Evolutionary conservation across 2,888 invertebrate species (phyloP), one percentile per base, ranked within the genome.

Genomic region (Nomada fucata): DNA sequence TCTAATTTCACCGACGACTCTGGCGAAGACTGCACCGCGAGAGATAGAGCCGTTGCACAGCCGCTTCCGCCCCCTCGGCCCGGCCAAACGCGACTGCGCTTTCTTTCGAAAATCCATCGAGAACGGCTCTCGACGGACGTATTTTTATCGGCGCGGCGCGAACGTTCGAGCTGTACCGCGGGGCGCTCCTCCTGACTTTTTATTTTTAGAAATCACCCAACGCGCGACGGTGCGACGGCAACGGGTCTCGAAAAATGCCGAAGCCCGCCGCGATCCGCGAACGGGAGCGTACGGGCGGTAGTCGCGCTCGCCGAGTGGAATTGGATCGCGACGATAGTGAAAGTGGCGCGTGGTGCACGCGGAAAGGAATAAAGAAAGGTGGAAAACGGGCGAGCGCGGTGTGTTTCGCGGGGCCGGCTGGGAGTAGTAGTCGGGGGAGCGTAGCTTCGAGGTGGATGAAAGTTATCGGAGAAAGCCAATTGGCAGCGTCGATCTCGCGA

Each of bases 381-480:
- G 90, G 88, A 91, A 91, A 91, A 91, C 88, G 89, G 89, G 84
- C 64, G 75, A 52, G 44, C 70, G 53, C 72, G 57, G 11, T 23
- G 2, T 18, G 59, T 53, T 26, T n/a, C 52, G 69, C 20, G 57
- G 57, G 52, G 26, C 15, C 44, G 69, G 10, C 10, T 5, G 44
- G 60, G 52, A 65, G 71, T n/a, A 44, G 52, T 29, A 29, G 57
- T 20, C 70, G 60, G 42, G 42, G 71, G 36, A 60, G 50, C 20
- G 44, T 57, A 26, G 88, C 83, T 88, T 89, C 88, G 88, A 90
- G 90, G 87, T 88, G 91, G 90, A 93, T 93, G 93, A 93, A 93
- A 93, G 93, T 93, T 93, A 92, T 91, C 90, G 93, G 93, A 92
- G 93, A 93, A 93, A 93, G 93, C 93, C 93, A 91, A 93, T 93